phyloP scores from a whole-genome alignment of 2,113 vertebrate species.

The Nesogale talazaci region DNA sequence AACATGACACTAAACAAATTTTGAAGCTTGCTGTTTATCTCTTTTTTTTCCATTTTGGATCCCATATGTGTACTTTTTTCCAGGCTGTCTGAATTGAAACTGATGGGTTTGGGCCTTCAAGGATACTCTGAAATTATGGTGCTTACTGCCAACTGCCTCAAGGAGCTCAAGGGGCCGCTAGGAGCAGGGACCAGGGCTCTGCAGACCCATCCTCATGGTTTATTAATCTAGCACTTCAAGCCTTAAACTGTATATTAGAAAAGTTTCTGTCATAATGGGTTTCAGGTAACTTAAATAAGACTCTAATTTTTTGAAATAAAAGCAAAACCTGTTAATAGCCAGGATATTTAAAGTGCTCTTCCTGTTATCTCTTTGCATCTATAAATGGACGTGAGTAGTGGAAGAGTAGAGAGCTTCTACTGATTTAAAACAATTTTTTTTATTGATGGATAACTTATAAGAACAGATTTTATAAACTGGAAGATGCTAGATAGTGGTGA shows the following conservation, averaged over 20 bases:
- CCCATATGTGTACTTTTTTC: constrained; percentile 6
- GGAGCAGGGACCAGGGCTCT: neutral
- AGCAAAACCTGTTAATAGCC: constrained; percentile 20
- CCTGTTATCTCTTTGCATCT: neutral
- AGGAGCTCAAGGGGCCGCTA: neutral
- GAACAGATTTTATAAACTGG: neutral
- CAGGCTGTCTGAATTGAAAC: constrained; percentile 25
- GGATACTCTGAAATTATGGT: neutral
- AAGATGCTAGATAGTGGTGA: neutral
- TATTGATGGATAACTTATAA: neutral
- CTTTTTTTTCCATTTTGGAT: constrained; percentile 2
- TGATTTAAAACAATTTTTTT: neutral
- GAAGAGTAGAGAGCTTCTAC: accelerated
- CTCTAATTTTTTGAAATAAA: neutral
- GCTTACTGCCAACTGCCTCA: neutral
- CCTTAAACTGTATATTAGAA: constrained; percentile 18
- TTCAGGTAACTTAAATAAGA: neutral
- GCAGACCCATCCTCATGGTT: neutral
- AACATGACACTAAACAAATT: constrained; percentile 14
- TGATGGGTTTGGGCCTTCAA: constrained; percentile 12
- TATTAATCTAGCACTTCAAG: neutral
- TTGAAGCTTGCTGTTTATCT: constrained; percentile 46
- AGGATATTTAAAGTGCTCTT: neutral
- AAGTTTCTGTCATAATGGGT: neutral
- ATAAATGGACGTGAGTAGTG: neutral